These are phyloP conservation scores for Harpegnathos saltator DNA, from an alignment of 1,140 invertebrate species.

Conservation along the genomic window DNA sequence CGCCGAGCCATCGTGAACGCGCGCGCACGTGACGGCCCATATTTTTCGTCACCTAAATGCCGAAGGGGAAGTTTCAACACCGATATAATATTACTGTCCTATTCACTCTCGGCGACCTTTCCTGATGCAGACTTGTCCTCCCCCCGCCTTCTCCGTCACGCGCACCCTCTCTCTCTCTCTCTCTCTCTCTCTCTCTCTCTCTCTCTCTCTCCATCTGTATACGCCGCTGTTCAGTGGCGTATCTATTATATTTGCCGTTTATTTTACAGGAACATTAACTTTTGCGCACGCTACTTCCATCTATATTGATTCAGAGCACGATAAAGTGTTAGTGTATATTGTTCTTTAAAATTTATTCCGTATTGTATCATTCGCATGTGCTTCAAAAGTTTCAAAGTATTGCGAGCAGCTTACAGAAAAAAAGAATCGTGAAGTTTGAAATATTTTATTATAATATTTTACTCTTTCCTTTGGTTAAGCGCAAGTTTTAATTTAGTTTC, in stretches of 20 bases:
- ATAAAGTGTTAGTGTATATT: background rate
- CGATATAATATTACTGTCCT: constrained; percentile 77
- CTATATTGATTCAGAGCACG: background rate
- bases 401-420: background rate
- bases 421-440: background rate
- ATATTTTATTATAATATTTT: background rate
- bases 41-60: constrained; percentile 75
- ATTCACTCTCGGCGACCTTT: constrained; percentile 76
- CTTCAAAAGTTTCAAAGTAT: background rate
- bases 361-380: too few species aligned
- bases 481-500: background rate
- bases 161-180: too few species aligned
- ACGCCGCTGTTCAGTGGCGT: constrained; percentile 58
- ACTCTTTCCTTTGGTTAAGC: background rate
- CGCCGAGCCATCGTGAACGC: constrained; percentile 60
- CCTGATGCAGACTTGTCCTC: constrained; percentile 62
- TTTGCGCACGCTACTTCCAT: background rate
- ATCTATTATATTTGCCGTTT: background rate
- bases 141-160: background rate
- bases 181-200: too few species aligned
- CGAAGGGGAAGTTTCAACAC: constrained; percentile 72
- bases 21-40: constrained; percentile 63
- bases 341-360: background rate
- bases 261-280: background rate
- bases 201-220: constrained; percentile 30